Conservation (phyloP, 2,113 vertebrate species). For the Laterallus jamaicensis region DNA sequence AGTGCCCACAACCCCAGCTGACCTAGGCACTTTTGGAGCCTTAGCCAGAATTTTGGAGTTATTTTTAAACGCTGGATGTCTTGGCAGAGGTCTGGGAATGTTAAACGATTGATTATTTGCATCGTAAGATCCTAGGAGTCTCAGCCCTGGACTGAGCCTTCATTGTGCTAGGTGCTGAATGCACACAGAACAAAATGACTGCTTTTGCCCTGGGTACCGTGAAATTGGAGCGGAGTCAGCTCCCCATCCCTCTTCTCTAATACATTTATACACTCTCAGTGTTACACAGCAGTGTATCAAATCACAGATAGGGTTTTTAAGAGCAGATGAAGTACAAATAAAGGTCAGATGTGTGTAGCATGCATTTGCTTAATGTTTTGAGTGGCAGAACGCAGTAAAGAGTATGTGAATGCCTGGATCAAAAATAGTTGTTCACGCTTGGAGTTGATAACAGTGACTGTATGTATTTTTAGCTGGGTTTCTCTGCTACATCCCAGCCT, state of each 20-base stretch:
- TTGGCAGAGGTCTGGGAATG: conserved; percentile 25
- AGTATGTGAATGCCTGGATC: background rate
- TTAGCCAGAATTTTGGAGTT: background rate
- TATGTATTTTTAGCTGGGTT: background rate
- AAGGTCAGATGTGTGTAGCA: background rate
- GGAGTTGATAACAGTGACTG: background rate
- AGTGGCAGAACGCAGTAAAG: background rate
- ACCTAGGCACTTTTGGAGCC: background rate
- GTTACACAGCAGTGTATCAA: background rate
- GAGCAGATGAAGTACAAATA: background rate
- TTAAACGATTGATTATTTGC: conserved; percentile 43
- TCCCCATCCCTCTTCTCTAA: background rate
- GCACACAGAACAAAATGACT: background rate
- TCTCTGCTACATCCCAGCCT: background rate
- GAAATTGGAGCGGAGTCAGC: background rate
- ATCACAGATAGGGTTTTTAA: background rate
- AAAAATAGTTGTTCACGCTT: background rate
- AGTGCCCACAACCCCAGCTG: background rate
- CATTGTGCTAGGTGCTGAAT: conserved; percentile 51
- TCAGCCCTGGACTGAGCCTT: background rate
- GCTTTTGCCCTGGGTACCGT: background rate
- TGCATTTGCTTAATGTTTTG: background rate
- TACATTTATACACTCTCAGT: background rate
- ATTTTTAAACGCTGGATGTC: conserved; percentile 41
- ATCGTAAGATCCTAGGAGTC: background rate